Conservation (phyloP, 2,797 vertebrate genomes). For the Premnoplex brunnescens region DNA sequence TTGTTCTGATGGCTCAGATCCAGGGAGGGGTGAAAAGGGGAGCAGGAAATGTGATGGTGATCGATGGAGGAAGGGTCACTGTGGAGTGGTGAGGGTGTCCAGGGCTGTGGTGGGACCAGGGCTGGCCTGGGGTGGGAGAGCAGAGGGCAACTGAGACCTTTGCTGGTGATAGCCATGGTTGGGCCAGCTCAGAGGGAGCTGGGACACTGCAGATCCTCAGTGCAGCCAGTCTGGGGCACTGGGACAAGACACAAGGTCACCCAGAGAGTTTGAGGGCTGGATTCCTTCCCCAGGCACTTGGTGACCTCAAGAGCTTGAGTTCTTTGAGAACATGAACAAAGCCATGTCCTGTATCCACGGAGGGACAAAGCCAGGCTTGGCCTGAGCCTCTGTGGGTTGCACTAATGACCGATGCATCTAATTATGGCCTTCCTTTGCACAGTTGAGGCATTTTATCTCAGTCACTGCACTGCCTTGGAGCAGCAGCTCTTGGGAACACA, state of each 20-base stretch:
- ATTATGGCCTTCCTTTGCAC: not conserved
- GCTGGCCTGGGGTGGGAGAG: not conserved
- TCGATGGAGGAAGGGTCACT: not conserved
- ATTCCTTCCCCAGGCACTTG: not conserved
- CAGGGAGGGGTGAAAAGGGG: not conserved
- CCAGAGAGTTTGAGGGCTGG: not conserved
- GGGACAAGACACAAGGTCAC: not conserved
- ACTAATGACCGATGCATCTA: not conserved
- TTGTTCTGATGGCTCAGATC: not conserved
- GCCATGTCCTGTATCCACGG: fast-evolving
- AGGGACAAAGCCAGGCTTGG: not conserved
- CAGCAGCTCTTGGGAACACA: not conserved
- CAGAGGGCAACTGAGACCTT: not conserved
- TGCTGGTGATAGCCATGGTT: not conserved
- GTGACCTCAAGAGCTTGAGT: not conserved
- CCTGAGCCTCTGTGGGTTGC: too few relatives aligned
- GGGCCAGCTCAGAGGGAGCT: not conserved
- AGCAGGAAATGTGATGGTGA: not conserved
- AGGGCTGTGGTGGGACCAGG: not conserved
- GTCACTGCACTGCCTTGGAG: not conserved
- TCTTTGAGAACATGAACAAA: not conserved
- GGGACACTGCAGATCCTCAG: not conserved
- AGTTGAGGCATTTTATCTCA: not conserved
- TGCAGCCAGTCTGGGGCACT: not conserved
- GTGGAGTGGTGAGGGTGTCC: fast-evolving